Conservation (phyloP, 2,113 vertebrate species). For the Rhinogobius similis region DNA sequence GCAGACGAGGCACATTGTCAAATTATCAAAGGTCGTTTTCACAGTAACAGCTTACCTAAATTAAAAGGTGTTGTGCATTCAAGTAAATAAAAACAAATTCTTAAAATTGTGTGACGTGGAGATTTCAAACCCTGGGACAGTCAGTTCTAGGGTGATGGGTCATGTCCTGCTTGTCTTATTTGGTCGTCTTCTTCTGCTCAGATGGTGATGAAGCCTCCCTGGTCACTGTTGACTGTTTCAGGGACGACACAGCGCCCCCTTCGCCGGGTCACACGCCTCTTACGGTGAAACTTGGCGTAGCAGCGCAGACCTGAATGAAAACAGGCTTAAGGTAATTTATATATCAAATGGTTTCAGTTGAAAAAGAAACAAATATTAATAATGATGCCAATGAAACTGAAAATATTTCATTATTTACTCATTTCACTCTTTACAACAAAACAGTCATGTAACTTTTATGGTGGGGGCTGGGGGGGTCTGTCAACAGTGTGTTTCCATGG, state of each 20-base stretch:
- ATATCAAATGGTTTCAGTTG: background rate
- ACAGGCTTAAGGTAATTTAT: background rate
- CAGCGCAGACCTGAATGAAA: slow-evolving; percentile 86
- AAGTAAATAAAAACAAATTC: slow-evolving; percentile 8
- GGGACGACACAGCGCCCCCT: slow-evolving; percentile 95
- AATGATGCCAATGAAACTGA: background rate
- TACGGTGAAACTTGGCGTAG: slow-evolving; percentile 96
- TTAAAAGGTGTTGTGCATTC: background rate
- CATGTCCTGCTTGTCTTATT: slow-evolving; percentile 1
- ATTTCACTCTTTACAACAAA: no score
- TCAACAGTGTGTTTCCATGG: no score
- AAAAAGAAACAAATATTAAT: background rate
- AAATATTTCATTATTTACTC: background rate
- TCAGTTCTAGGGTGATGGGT: background rate
- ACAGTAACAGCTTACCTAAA: background rate
- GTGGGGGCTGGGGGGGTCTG: no score
- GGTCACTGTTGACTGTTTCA: slow-evolving; percentile 83
- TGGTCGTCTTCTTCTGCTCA: slow-evolving; percentile 57
- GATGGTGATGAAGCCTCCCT: slow-evolving; percentile 93
- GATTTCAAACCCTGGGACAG: background rate
- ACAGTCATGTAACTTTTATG: no score
- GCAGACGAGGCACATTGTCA: slow-evolving; percentile 1
- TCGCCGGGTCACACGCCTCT: slow-evolving; percentile 89
- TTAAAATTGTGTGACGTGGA: background rate
- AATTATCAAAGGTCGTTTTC: background rate